Evolutionary conservation across 2,113 vertebrate species (phyloP).

Genomic region (Columba janthina): DNA sequence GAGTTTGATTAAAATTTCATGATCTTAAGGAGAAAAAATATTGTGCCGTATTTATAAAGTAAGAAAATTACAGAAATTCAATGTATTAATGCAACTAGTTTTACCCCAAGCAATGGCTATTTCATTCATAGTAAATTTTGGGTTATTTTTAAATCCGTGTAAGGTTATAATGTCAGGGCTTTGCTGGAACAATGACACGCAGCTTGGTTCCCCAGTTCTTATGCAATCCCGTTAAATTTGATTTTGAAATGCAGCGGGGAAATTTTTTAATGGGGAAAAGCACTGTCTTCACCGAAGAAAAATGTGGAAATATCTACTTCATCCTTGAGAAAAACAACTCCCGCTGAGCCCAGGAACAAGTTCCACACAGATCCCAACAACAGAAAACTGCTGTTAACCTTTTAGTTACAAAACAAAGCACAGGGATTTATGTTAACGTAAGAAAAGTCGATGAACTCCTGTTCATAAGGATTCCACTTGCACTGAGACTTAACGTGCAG

Average conservation of each 20-base stretch:
- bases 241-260: not conserved
- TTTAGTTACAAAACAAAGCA: not conserved
- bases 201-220: not conserved
- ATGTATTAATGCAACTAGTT: not conserved
- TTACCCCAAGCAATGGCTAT: not conserved
- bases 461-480: not conserved
- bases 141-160: not conserved
- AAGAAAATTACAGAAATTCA: not conserved
- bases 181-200: not conserved
- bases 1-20: not conserved
- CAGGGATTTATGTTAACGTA: not conserved
- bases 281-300: not conserved
- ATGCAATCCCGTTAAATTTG: not conserved
- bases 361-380: not conserved
- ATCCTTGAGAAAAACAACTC: conserved; percentile 1
- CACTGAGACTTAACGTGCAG: rapidly evolving
- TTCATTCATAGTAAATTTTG: not conserved
- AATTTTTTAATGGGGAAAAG: not conserved
- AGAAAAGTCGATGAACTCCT: not conserved
- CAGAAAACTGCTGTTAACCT: not conserved
- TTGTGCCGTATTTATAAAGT: not conserved
- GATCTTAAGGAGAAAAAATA: not conserved
- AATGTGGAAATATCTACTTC: conserved; percentile 28
- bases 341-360: not conserved
- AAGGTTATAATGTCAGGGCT: not conserved